Percentiles rank a stretch among this genome's conserved stretches.
Evolutionary conservation across 92 coral and sea anemone species (phyloP).

Genomic region (Phymanthus crucifer): DNA sequence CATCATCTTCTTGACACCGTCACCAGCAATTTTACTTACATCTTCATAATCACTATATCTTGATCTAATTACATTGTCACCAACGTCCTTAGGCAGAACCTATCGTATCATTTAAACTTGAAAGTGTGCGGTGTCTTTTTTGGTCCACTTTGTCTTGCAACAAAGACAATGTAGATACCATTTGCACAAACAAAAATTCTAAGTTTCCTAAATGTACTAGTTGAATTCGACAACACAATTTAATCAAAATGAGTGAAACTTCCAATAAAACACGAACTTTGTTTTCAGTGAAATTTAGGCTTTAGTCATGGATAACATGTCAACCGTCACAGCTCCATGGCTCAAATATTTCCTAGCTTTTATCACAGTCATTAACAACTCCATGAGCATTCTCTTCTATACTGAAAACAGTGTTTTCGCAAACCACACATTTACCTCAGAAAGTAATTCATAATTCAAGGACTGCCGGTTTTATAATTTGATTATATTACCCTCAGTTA

Average conservation of each 20-base stretch:
- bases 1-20: neutral
- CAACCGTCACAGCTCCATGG: too few species aligned
- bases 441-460: neutral
- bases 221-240: too few species aligned
- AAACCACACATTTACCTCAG: neutral
- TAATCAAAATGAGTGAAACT: too few species aligned
- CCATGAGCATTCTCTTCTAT: neutral
- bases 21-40: neutral
- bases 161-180: too few species aligned
- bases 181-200: too few species aligned
- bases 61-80: neutral
- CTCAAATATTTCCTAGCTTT: too few species aligned
- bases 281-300: too few species aligned
- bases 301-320: too few species aligned
- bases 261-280: too few species aligned
- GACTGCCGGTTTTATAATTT: neutral
- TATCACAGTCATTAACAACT: neutral
- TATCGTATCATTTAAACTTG: neutral
- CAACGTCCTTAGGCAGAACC: neutral
- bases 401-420: neutral
- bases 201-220: too few species aligned
- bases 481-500: neutral
- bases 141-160: too few species aligned
- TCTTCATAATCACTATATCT: neutral
- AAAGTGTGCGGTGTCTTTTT: too few species aligned